Base-by-base conservation (phyloP, 64 coral and sea anemone species). In the Pocillopora damicornis region DNA sequence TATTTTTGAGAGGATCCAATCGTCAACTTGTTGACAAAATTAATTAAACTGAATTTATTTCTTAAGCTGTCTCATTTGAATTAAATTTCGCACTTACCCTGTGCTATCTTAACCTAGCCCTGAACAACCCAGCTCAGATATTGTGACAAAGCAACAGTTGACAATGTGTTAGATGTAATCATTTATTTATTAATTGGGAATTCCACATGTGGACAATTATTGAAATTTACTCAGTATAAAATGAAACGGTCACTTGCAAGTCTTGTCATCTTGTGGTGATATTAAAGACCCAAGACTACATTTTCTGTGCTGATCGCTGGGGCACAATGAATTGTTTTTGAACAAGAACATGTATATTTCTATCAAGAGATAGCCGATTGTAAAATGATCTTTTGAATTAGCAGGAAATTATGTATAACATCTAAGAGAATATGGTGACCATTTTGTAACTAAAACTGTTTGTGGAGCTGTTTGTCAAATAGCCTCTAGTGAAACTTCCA, bases 191-290 rank as follows among this genome's bases (percentile, higher is more conserved):
- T 59, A n/a, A 59, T 61, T 61, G 2, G 58, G 78, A 80, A 61
- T 35, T 61, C 78, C 45, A 60, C 58, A 80, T 30, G 78, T 80
- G 30, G 61, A 80, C 58, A 30, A 22, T 45, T 8, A 58, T 38
- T 78, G 38, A 9, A 58, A 57, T 58, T 58, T 58, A 78, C 76
- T n/a, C n/a, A n/a, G n/a, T 20, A 76, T 35, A 80, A 80, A 80
- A 61, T 80, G 58, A 18, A 77, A 77, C 76, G 56, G 76, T 80
- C 61, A 80, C 78, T 80, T 80, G 58, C 78, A 80, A 61, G 78
- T 61, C 58, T 80, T 80, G 56, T 61, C 76, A 61, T n/a, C 78
- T 13, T 80, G 78, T 42, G 75, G 34, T 37, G 37, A 37, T 75
- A 75, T n/a, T 45, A 45, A 74, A 74, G 71, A 74, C 71, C 71